These are phyloP conservation scores for Oceanodroma tethys DNA, from an alignment of 2,113 vertebrate species.

Conservation along the genomic window DNA sequence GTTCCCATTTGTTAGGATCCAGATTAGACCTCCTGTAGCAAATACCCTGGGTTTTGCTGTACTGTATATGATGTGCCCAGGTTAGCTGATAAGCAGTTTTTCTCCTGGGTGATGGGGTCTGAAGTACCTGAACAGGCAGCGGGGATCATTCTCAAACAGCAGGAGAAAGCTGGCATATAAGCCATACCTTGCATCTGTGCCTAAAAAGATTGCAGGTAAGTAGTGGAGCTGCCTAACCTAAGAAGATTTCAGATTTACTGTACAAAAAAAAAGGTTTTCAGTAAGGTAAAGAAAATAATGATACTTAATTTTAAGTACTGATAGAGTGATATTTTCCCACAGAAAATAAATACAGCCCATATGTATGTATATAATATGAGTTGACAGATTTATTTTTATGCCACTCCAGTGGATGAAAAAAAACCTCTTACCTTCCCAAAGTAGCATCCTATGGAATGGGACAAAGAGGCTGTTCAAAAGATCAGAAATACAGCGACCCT, in stretches of 20 bases:
- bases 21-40: background rate
- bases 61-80: fast-evolving
- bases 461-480: background rate
- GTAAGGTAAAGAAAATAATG: background rate
- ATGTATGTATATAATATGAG: background rate
- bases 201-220: background rate
- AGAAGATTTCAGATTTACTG: background rate
- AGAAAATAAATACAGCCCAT: background rate
- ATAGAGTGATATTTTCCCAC: background rate
- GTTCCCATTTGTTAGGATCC: background rate
- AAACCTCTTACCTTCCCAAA: background rate
- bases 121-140: background rate
- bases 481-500: background rate
- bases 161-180: background rate
- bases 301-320: background rate
- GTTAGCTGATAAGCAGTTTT: background rate
- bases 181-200: background rate
- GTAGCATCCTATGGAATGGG: background rate
- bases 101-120: background rate
- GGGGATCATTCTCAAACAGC: background rate
- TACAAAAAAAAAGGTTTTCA: background rate
- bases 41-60: background rate
- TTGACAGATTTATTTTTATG: background rate
- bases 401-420: background rate
- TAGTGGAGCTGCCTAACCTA: background rate